phyloP scores from a whole-genome alignment of 2,113 vertebrate genomes.

The Dissostichus mawsoni region DNA sequence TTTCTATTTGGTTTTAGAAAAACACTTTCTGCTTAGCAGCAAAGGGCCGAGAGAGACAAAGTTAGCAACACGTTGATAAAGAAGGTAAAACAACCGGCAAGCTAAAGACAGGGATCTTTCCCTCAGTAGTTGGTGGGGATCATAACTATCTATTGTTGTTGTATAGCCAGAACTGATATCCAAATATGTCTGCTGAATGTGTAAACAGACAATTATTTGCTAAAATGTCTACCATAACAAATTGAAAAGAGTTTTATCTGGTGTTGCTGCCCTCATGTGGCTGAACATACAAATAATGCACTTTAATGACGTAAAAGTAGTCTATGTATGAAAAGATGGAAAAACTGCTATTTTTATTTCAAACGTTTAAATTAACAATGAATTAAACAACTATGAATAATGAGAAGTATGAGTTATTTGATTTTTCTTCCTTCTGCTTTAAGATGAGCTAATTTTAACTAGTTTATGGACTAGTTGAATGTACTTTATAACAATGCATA shows the following conservation, averaged over 20 bases:
- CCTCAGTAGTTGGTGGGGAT: neutral
- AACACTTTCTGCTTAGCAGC: neutral
- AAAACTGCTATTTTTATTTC: no score
- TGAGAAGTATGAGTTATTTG: no score
- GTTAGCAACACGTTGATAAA: neutral
- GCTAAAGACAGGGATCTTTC: neutral
- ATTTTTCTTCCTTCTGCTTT: no score
- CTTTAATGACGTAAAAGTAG: neutral
- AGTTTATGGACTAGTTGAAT: no score
- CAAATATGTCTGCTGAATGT: neutral
- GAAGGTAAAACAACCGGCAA: neutral
- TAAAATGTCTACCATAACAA: neutral
- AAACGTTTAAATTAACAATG: no score
- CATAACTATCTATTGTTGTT: neutral
- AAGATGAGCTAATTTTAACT: no score
- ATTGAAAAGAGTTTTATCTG: neutral
- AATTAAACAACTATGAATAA: no score
- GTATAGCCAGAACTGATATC: neutral
- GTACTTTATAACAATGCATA: no score
- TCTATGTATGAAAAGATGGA: no score
- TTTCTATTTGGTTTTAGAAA: neutral
- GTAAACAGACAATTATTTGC: neutral
- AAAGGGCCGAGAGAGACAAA: neutral
- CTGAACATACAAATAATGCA: neutral
- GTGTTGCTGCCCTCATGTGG: conserved; percentile 13